These are phyloP conservation scores for Rhombomys opimus DNA, from an alignment of 2,113 vertebrate genomes.

Conservation along the genomic window DNA sequence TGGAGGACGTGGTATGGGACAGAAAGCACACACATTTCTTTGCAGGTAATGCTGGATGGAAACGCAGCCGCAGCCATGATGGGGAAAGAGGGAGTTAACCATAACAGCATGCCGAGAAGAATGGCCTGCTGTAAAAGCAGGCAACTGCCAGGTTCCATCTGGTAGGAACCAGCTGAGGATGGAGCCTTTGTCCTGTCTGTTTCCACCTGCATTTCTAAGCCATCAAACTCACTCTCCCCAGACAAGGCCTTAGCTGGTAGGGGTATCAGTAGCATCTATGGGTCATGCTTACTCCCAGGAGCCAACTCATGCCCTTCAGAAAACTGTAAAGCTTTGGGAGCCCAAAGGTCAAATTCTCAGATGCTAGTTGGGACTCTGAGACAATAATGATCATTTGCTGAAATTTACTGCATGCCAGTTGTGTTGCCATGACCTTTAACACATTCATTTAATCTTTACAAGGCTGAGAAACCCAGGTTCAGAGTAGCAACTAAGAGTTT, in stretches of 20 bases:
- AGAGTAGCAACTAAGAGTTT: background rate
- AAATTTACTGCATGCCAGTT: conserved; percentile 11
- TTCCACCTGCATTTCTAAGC: background rate
- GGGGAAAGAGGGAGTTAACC: background rate
- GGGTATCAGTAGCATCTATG: background rate
- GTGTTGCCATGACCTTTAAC: conserved; percentile 1
- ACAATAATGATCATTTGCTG: background rate
- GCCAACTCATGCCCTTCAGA: background rate
- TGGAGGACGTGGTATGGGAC: background rate
- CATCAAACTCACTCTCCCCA: background rate
- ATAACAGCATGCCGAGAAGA: background rate
- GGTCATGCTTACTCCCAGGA: background rate
- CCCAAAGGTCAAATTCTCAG: background rate
- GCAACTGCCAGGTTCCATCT: background rate
- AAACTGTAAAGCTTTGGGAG: background rate
- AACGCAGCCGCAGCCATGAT: background rate
- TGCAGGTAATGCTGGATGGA: background rate
- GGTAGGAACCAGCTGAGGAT: background rate
- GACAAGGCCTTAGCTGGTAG: background rate
- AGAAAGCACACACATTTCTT: background rate
- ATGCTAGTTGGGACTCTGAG: background rate
- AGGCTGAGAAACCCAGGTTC: background rate
- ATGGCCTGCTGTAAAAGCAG: background rate
- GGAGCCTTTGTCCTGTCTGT: background rate
- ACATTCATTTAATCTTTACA: background rate